Percentiles rank a stretch among this genome's conserved stretches.
Evolutionary conservation across 2,113 vertebrate species (phyloP).

Genomic region (Eonycteris spelaea): DNA sequence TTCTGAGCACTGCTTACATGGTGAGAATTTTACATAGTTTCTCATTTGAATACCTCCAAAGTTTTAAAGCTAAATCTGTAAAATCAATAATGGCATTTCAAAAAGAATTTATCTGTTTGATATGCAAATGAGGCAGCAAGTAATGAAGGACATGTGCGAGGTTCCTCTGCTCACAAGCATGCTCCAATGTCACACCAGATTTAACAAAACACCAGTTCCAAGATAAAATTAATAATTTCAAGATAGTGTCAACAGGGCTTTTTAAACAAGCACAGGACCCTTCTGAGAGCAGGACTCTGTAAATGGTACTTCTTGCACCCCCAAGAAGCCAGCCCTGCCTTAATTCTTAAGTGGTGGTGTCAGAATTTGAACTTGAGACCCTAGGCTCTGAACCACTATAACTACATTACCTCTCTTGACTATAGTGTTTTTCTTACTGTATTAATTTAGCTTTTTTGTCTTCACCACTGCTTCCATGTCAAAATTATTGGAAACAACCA

Average conservation of each 20-base stretch:
- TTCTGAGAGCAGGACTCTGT: background rate
- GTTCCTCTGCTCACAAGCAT: background rate
- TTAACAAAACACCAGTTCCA: background rate
- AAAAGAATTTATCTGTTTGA: background rate
- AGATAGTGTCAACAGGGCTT: background rate
- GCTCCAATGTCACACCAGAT: background rate
- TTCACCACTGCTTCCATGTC: background rate
- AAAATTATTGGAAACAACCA: background rate
- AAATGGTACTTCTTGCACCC: too few relatives aligned
- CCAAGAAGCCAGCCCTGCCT: background rate
- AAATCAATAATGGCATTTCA: background rate
- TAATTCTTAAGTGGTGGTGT: background rate
- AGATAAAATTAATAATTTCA: background rate
- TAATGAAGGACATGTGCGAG: accelerated
- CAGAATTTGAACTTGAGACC: background rate
- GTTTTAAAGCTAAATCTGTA: background rate
- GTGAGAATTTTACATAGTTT: background rate
- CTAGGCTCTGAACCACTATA: background rate
- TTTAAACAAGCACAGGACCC: background rate
- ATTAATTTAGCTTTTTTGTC: background rate
- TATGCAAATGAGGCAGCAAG: background rate
- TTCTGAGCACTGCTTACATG: background rate
- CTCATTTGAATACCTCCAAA: background rate
- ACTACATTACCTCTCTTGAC: background rate
- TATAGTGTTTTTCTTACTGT: background rate